Conservation (phyloP, 2,797 vertebrate genomes). For the Benthosema pterotum region DNA sequence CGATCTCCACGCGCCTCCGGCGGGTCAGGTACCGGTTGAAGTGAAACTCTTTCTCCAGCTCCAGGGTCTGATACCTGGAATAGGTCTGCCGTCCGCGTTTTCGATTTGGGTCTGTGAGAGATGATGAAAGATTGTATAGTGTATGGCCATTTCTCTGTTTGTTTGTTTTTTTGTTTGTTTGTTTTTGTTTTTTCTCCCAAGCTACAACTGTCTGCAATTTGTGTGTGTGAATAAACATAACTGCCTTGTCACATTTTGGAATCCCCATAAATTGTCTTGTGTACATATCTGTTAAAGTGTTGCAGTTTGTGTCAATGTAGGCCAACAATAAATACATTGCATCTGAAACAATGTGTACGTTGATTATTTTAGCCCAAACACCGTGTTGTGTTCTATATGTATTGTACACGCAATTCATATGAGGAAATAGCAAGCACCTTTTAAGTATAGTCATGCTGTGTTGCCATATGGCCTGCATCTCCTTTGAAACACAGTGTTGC, state of each 20-base stretch:
- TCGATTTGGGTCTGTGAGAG: slow-evolving; percentile 82
- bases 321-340: slow-evolving; percentile 30
- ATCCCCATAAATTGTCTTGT: neutral
- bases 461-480: slow-evolving; percentile 39
- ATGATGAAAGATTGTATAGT: neutral
- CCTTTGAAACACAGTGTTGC: slow-evolving; percentile 52
- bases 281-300: neutral
- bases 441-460: slow-evolving; percentile 48
- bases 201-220: neutral
- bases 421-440: slow-evolving; percentile 5
- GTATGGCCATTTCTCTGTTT: too few species aligned
- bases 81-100: slow-evolving; percentile 90
- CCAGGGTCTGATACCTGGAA: slow-evolving; percentile 86
- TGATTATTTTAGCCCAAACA: slow-evolving; percentile 4
- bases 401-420: neutral
- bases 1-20: slow-evolving; percentile 84
- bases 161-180: too few species aligned
- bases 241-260: too few species aligned
- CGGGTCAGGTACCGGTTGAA: slow-evolving; percentile 87
- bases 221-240: too few species aligned
- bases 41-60: slow-evolving; percentile 88
- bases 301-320: neutral
- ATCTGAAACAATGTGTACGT: slow-evolving; percentile 7
- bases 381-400: slow-evolving; percentile 32
- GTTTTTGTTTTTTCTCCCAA: neutral